These are phyloP conservation scores for Thomomys bottae DNA, from an alignment of 2,113 vertebrate genomes.

Conservation along the genomic window DNA sequence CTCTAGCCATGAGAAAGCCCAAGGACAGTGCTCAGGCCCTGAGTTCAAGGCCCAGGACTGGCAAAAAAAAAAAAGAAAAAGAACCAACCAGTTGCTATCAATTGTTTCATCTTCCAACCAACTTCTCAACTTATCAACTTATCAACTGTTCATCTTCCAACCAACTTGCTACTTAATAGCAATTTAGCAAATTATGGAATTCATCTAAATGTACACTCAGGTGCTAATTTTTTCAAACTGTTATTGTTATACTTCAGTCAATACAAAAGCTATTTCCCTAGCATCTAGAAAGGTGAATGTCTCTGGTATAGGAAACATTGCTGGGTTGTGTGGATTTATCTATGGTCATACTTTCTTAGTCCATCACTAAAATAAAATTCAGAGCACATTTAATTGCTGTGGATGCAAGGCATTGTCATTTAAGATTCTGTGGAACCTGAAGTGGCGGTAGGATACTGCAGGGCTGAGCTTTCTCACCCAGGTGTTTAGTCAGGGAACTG, in stretches of 20 bases:
- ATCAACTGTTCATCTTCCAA: background rate
- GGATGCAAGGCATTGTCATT: background rate
- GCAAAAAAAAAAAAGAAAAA: too few species aligned
- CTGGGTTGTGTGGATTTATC: background rate
- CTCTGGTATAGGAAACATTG: background rate
- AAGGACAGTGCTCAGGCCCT: too few species aligned
- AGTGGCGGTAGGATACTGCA: background rate
- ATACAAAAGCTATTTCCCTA: background rate
- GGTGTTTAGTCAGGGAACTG: background rate
- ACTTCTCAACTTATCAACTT: too few species aligned
- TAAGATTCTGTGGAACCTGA: background rate
- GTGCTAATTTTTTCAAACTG: background rate
- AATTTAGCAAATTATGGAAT: background rate
- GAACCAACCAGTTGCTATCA: too few species aligned
- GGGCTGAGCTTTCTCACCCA: background rate
- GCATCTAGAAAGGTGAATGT: background rate
- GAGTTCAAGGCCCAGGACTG: too few species aligned
- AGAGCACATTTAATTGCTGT: background rate
- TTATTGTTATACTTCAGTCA: background rate
- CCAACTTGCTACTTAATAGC: background rate
- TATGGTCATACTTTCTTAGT: background rate
- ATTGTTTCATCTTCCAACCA: background rate
- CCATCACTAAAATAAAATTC: slow-evolving; percentile 30
- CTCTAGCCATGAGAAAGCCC: too few species aligned
- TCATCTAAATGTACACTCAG: background rate